Conservation (phyloP, 1,140 invertebrate genomes). For the Drosophila lini region DNA sequence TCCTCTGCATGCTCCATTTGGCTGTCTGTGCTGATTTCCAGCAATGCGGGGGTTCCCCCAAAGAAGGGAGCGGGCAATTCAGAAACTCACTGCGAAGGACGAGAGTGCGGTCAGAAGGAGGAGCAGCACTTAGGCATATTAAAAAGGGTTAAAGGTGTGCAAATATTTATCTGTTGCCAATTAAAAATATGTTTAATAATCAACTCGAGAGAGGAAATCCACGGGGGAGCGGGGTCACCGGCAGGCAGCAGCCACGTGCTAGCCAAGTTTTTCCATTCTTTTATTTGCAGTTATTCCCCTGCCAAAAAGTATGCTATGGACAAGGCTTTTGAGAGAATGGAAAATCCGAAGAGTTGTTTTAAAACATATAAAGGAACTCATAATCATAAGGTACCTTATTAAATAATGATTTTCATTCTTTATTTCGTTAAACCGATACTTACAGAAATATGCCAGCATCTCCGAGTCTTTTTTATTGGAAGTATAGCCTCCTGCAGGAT, state of each 20-base stretch:
- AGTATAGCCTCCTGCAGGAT: neutral
- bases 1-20: slow-evolving; percentile 79
- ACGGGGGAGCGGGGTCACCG: neutral
- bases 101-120: neutral
- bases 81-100: neutral
- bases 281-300: slow-evolving; percentile 58
- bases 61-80: neutral
- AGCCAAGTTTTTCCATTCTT: slow-evolving; percentile 10
- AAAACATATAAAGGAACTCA: neutral
- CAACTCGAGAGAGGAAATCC: slow-evolving; percentile 28
- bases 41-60: slow-evolving; percentile 2
- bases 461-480: neutral
- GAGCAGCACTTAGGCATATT: slow-evolving; percentile 70
- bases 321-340: neutral
- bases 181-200: slow-evolving; percentile 78
- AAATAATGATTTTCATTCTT: neutral
- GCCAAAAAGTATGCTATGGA: slow-evolving; percentile 58
- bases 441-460: slow-evolving; percentile 5
- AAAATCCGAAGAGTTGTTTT: neutral
- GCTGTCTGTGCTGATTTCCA: slow-evolving; percentile 47
- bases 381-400: neutral
- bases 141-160: slow-evolving; percentile 81
- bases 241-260: slow-evolving; percentile 52
- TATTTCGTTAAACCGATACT: neutral
- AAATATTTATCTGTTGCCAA: slow-evolving; percentile 74